These are phyloP conservation scores for Hyphantria cunea DNA, from an alignment of 1,140 invertebrate genomes.

Conservation along the genomic window DNA sequence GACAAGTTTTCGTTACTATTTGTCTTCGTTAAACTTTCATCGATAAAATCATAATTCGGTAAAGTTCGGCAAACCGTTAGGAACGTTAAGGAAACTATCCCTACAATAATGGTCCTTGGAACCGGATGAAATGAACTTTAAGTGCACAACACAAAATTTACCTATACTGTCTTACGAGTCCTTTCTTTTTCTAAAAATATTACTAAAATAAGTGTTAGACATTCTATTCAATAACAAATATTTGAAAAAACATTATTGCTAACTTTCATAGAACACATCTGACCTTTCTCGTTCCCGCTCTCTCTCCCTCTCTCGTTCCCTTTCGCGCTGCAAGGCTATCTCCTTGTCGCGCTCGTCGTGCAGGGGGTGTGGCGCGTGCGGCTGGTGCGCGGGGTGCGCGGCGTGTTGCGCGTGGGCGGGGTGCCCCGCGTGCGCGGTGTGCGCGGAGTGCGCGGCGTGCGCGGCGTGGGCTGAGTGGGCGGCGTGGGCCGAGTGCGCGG, in stretches of 20 bases:
- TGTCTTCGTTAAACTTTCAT: background rate
- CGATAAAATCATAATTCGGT: no score
- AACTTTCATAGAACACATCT: no score
- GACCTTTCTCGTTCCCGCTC: conserved; percentile 42
- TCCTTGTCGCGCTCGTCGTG: conserved; percentile 66
- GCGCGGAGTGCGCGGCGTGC: conserved; percentile 33
- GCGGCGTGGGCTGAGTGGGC: conserved; percentile 36
- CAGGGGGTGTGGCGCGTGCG: conserved; percentile 29
- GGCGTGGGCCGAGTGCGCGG: conserved; percentile 29
- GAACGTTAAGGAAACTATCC: no score
- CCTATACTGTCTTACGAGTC: no score
- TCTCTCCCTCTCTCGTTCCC: conserved; percentile 44
- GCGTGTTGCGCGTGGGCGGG: conserved; percentile 35
- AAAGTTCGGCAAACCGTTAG: no score
- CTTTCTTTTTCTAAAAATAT: no score
- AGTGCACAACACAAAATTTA: no score
- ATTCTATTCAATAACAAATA: no score
- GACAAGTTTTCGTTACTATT: background rate
- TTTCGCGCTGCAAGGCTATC: conserved; percentile 56
- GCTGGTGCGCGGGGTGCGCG: background rate
- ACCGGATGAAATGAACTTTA: no score
- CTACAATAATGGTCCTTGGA: no score
- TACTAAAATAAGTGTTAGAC: no score
- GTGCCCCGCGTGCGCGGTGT: conserved; percentile 34
- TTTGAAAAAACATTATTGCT: no score